These are phyloP conservation scores for Eretmocerus hayati DNA, from an alignment of 2,888 invertebrate species.

Conservation along the genomic window DNA sequence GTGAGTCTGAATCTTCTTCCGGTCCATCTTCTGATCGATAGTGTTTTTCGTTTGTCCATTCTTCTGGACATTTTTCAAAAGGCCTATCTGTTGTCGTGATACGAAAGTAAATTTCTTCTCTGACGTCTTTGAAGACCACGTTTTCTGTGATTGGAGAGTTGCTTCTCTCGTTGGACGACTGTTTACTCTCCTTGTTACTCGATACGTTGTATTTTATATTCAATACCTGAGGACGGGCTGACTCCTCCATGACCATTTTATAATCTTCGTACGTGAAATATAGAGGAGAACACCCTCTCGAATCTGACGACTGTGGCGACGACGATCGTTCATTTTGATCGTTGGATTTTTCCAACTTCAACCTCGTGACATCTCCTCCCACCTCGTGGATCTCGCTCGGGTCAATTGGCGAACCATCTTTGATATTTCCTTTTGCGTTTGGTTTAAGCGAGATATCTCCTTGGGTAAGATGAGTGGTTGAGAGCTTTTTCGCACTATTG, in stretches of 20 bases:
- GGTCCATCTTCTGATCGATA: slow-evolving; percentile 12
- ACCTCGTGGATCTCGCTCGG: no score
- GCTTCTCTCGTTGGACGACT: no score
- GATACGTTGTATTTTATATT: no score
- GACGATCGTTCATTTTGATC: neutral
- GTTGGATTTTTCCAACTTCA: no score
- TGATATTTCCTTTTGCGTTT: no score
- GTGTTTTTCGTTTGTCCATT: slow-evolving; percentile 27
- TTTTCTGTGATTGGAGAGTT: slow-evolving; percentile 12
- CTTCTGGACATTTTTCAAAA: slow-evolving; percentile 35
- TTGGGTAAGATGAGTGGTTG: no score
- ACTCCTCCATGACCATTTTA: slow-evolving; percentile 34
- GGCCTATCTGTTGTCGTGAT: slow-evolving; percentile 40
- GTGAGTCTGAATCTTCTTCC: slow-evolving; percentile 11
- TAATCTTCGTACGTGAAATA: slow-evolving; percentile 41
- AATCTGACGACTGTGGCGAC: slow-evolving; percentile 10
- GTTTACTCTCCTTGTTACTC: no score
- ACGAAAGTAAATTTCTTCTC: slow-evolving; percentile 33
- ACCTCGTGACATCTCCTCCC: no score
- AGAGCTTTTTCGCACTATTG: no score
- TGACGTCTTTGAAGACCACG: slow-evolving; percentile 13
- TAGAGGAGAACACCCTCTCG: slow-evolving; percentile 31
- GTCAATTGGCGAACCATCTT: no score
- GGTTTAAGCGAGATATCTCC: no score
- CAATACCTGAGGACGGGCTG: no score